Percentiles rank a stretch among this genome's conserved stretches.
phyloP scores from a whole-genome alignment of 2,888 invertebrate species.

The Drosophila conformis region DNA sequence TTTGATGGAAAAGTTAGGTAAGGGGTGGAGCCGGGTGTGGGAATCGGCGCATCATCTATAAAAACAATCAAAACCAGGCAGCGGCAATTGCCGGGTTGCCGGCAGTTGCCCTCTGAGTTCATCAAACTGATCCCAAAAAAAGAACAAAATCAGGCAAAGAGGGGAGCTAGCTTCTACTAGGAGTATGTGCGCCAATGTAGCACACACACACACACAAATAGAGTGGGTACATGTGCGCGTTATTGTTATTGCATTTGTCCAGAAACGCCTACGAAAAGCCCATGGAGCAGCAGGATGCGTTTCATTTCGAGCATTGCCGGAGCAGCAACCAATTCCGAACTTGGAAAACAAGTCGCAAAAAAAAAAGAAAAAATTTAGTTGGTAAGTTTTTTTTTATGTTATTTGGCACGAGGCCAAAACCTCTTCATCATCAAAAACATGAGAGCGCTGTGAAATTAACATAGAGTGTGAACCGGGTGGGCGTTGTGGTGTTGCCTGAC shows the following conservation, averaged over 20 bases:
- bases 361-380: slow-evolving; percentile 23
- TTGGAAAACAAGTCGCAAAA: slow-evolving; percentile 30
- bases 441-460: slow-evolving; percentile 62
- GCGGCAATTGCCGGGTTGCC: slow-evolving; percentile 55
- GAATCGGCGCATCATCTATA: slow-evolving; percentile 60
- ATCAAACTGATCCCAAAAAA: slow-evolving; percentile 58
- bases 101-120: slow-evolving; percentile 61
- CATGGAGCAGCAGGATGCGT: slow-evolving; percentile 57
- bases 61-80: slow-evolving; percentile 72
- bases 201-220: slow-evolving; percentile 25
- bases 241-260: slow-evolving; percentile 77
- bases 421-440: slow-evolving; percentile 78
- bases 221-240: slow-evolving; percentile 60
- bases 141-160: neutral
- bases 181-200: slow-evolving; percentile 31
- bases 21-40: neutral
- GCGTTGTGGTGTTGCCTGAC: slow-evolving; percentile 16
- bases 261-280: slow-evolving; percentile 50
- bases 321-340: slow-evolving; percentile 34
- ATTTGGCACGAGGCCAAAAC: slow-evolving; percentile 65
- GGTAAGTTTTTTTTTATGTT: slow-evolving; percentile 33
- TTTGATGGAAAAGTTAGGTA: slow-evolving; percentile 1
- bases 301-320: slow-evolving; percentile 54
- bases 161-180: slow-evolving; percentile 33
- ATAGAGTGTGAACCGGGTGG: slow-evolving; percentile 39